phyloP scores from a whole-genome alignment of 2,113 vertebrate species.

The Triplophysa tibetana region DNA sequence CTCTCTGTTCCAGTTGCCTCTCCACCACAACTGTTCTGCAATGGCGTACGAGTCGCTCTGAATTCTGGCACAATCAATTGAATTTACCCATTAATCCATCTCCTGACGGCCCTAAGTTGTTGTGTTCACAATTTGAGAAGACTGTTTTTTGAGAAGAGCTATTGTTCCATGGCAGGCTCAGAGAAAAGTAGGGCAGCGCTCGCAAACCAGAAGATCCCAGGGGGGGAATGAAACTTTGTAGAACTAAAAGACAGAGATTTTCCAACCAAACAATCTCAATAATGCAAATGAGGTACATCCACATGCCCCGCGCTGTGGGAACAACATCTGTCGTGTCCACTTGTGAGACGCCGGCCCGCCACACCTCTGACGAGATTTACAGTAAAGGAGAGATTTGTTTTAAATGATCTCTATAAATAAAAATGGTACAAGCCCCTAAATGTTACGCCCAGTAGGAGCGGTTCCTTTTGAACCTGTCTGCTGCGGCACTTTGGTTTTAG shows the following conservation, averaged over 20 bases:
- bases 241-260: conserved; percentile 44
- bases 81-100: conserved; percentile 35
- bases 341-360: neutral
- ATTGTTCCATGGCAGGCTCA: conserved; percentile 35
- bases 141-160: conserved; percentile 29
- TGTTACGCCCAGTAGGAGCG: conserved; percentile 1
- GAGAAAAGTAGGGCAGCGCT: conserved; percentile 48
- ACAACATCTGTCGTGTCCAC: conserved; percentile 16
- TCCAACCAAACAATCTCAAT: conserved; percentile 48
- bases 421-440: neutral
- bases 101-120: conserved; percentile 33
- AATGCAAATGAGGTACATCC: conserved; percentile 40
- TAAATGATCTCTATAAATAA: neutral
- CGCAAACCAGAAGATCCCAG: conserved; percentile 38
- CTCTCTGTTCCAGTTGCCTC: conserved; percentile 22
- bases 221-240: conserved; percentile 36
- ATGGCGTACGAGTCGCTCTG: conserved; percentile 5
- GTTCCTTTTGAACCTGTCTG: conserved; percentile 2
- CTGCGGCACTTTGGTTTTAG: conserved; percentile 9
- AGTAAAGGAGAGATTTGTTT: conserved; percentile 25
- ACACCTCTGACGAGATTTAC: conserved; percentile 12
- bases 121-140: conserved; percentile 18
- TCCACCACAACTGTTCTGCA: conserved; percentile 4
- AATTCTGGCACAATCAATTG: conserved; percentile 45
- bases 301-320: neutral